These are phyloP conservation scores for Tethya wilhelma DNA, from an alignment of 37 sponge, comb jelly and placozoan species.

Conservation along the genomic window DNA sequence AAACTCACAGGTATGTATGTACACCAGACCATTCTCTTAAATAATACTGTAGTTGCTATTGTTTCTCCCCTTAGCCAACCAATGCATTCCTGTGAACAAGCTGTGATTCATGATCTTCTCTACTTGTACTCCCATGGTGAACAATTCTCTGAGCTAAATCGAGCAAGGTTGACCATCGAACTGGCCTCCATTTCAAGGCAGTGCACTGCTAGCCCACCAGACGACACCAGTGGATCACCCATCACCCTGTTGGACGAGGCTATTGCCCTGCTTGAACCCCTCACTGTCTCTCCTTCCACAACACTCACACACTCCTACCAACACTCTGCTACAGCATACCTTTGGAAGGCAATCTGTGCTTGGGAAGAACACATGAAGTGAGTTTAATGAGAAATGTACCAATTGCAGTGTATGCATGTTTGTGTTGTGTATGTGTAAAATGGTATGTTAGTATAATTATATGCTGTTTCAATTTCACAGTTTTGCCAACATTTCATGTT, in stretches of 20 bases:
- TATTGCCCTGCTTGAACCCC: background rate
- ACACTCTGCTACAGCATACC: slow-evolving; percentile 16
- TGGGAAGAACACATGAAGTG: too few relatives aligned
- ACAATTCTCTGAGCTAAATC: background rate
- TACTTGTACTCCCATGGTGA: background rate
- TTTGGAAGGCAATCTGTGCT: slow-evolving; percentile 44
- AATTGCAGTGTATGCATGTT: too few relatives aligned
- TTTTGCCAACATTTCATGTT: background rate
- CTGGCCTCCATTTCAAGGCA: background rate
- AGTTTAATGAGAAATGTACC: too few relatives aligned
- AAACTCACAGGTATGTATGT: background rate
- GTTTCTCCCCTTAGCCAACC: background rate
- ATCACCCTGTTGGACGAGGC: slow-evolving; percentile 21
- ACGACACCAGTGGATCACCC: background rate
- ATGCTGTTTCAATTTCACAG: too few relatives aligned
- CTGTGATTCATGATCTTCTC: background rate
- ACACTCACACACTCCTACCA: background rate
- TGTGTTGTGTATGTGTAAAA: too few relatives aligned
- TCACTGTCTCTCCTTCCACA: background rate
- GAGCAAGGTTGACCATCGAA: slow-evolving; percentile 2
- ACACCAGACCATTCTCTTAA: background rate
- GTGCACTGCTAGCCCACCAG: background rate
- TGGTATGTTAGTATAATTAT: too few relatives aligned
- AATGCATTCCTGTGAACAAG: background rate
- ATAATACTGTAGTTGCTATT: too few relatives aligned